Evolutionary conservation across 2,797 vertebrate genomes (phyloP), one percentile per base, ranked within the genome.

Genomic region (Coregonus sp.): DNA sequence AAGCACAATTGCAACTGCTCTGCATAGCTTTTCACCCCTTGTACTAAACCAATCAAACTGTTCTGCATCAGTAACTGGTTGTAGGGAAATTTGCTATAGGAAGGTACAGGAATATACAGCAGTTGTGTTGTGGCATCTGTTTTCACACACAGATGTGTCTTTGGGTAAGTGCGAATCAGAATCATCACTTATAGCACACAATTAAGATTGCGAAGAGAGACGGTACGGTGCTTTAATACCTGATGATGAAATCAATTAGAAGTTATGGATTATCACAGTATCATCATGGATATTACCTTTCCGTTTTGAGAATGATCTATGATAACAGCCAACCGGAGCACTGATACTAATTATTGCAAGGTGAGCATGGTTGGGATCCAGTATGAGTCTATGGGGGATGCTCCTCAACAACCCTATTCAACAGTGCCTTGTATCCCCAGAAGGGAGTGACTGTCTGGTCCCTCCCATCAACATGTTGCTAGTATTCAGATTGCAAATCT

Each of bases 401-500:
- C 15, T 29, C 2, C 40, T 66, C 16, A 66, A 70, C 18, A 54
- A 47, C 40, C 35, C 40, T 12, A 9, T 47, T 35, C 35, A 47
- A 37, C 51, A 59, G 51, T 51, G 31, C 9, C 4, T 35, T 59
- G 14, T 20, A 7, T 15, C 25, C 4, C 31, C 72, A 73, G 16
- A 25, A 61, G 54, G 56, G 72, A 29, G 52, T 20, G 72, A 20
- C 16, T 59, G 33, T 35, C 9, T 15, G 47, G 18, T 70, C 74
- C 74, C 80, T 78, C 69, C 79, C 54, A 68, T 85, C 78, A 84
- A 85, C 84, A 76, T 83, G 82, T 78, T 85, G 87, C 77, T 81
- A 71, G 75, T 84, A 86, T 83, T 72, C 84, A 85, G 84, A 87
- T 81, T 76, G 76, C 75, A 89, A 87, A 89, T 86, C 77, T 78